phyloP scores from a whole-genome alignment of 2,888 invertebrate species.

The Lordiphosa fenestrarum region DNA sequence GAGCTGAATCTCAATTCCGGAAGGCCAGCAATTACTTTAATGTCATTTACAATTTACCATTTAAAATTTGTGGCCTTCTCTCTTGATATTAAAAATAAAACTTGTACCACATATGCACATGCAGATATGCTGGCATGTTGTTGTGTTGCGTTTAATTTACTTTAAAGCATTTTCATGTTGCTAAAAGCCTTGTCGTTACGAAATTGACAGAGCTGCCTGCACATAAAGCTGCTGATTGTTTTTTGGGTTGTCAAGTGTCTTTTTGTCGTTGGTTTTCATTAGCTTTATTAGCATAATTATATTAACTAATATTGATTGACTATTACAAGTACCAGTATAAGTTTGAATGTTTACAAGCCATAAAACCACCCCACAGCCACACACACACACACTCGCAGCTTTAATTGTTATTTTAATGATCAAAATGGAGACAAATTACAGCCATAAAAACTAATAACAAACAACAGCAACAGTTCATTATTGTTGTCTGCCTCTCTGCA shows the following conservation, averaged over 20 bases:
- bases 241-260: conserved; percentile 1
- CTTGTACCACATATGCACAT: conserved; percentile 8
- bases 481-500: conserved; percentile 42
- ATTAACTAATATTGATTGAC: conserved; percentile 66
- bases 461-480: conserved; percentile 64
- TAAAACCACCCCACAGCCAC: conserved; percentile 54
- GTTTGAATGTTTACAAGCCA: conserved; percentile 71
- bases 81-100: no score
- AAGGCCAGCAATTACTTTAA: not conserved
- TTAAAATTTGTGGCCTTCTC: conserved; percentile 9
- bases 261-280: conserved; percentile 42
- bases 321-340: conserved; percentile 43
- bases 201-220: not conserved
- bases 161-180: conserved; percentile 70
- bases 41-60: conserved; percentile 12
- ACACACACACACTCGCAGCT: conserved; percentile 21
- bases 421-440: conserved; percentile 71
- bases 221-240: not conserved
- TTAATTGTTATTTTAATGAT: conserved; percentile 75
- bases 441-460: conserved; percentile 16
- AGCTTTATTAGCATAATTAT: conserved; percentile 55
- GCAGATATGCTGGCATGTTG: conserved; percentile 36
- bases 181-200: conserved; percentile 31
- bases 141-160: conserved; percentile 65
- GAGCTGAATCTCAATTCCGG: not conserved